Conservation (phyloP, 2,797 vertebrate genomes). For the Chaetodon trifasciatus region DNA sequence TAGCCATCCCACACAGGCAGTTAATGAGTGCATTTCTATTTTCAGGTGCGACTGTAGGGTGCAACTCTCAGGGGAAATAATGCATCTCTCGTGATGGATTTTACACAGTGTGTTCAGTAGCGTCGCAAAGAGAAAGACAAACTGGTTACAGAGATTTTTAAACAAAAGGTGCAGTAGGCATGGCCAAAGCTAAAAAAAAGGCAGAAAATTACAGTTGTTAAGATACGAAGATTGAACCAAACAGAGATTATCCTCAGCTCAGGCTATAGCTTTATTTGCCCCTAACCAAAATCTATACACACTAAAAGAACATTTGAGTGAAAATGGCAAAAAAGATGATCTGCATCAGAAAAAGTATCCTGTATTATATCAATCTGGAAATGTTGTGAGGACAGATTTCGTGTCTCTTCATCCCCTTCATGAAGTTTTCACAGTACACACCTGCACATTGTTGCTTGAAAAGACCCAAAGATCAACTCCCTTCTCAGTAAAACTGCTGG, state of each 20-base stretch:
- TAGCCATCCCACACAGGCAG: conserved; percentile 42
- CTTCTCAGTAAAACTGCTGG: neutral
- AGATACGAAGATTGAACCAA: neutral
- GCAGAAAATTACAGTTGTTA: neutral
- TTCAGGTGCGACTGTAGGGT: conserved; percentile 46
- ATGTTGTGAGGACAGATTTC: neutral
- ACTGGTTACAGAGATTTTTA: neutral
- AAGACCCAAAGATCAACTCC: neutral
- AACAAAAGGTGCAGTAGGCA: neutral
- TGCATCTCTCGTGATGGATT: conserved; percentile 26
- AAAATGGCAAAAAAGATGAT: neutral
- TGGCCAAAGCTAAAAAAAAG: neutral
- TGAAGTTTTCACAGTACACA: neutral
- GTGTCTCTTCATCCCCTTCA: neutral
- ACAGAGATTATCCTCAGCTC: neutral
- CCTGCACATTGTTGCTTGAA: neutral
- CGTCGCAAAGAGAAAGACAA: neutral
- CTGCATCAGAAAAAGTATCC: neutral
- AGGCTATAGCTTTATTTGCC: neutral
- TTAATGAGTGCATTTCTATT: conserved; percentile 61
- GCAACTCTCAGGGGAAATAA: conserved; percentile 41
- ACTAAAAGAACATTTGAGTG: neutral
- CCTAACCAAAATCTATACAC: neutral
- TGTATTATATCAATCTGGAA: neutral
- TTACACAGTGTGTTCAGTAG: conserved; percentile 2